These are phyloP conservation scores for Melanotus villosus DNA, from an alignment of 2,888 invertebrate species.

Conservation along the genomic window DNA sequence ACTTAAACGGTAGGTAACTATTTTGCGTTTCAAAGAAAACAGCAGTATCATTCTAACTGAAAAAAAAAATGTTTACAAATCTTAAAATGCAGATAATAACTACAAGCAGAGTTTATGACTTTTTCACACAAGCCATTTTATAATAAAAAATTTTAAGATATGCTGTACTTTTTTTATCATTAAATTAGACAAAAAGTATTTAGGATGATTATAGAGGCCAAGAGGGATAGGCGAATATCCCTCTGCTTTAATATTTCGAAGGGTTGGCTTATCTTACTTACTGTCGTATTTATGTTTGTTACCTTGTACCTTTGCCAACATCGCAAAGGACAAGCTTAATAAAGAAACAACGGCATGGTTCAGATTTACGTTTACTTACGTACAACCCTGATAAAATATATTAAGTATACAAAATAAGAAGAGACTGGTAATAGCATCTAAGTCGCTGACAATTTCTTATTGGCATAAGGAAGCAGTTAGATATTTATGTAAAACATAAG, in stretches of 20 bases:
- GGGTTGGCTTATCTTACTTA: slow-evolving; percentile 28
- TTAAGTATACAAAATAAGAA: neutral
- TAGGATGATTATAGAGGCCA: slow-evolving; percentile 7
- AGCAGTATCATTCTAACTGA: too few relatives aligned
- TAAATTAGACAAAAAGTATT: slow-evolving; percentile 3
- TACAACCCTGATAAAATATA: slow-evolving; percentile 9
- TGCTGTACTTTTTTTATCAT: too few relatives aligned
- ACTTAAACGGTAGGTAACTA: too few relatives aligned
- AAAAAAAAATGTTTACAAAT: too few relatives aligned
- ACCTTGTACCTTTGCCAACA: slow-evolving; percentile 18
- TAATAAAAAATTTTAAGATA: too few relatives aligned
- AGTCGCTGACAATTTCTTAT: neutral
- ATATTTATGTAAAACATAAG: neutral
- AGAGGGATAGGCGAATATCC: slow-evolving; percentile 30
- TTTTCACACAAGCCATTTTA: too few relatives aligned
- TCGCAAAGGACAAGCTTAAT: slow-evolving; percentile 18
- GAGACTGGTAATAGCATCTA: neutral
- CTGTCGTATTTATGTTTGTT: slow-evolving; percentile 19
- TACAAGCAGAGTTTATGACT: too few relatives aligned
- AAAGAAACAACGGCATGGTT: slow-evolving; percentile 24
- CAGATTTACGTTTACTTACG: slow-evolving; percentile 21
- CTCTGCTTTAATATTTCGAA: slow-evolving; percentile 21
- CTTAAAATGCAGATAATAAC: too few relatives aligned
- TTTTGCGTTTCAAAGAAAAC: neutral
- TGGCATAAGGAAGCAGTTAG: neutral